phyloP scores from a whole-genome alignment of 1,140 invertebrate species.

The Leptestheria dahalacensis region DNA sequence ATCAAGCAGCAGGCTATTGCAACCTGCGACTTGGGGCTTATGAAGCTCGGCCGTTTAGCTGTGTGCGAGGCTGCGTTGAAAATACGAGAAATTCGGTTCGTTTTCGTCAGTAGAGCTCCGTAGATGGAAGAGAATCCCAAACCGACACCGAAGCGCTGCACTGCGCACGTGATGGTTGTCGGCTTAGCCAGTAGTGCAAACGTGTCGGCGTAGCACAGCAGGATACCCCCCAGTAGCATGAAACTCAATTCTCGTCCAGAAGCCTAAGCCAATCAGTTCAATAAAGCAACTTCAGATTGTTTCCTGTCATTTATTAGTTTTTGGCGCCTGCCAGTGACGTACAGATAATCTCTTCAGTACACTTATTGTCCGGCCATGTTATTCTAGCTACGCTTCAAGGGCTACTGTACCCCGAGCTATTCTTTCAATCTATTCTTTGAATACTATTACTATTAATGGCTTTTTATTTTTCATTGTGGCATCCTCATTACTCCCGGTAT shows the following conservation, averaged over 20 bases:
- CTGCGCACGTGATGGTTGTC: conserved; percentile 32
- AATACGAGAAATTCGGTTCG: conserved; percentile 44
- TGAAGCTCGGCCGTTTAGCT: conserved; percentile 48
- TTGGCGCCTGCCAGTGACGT: no score
- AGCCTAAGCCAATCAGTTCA: conserved; percentile 23
- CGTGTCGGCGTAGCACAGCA: conserved; percentile 34
- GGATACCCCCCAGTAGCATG: conserved; percentile 35
- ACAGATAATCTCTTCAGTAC: no score
- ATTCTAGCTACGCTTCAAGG: no score
- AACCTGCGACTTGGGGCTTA: conserved; percentile 58
- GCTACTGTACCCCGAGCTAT: no score
- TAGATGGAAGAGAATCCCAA: conserved; percentile 44
- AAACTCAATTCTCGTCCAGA: conserved; percentile 43
- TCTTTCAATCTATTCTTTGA: no score
- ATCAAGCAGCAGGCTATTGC: conserved; percentile 47
- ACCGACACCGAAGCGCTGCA: conserved; percentile 41
- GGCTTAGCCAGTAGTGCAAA: conserved; percentile 37
- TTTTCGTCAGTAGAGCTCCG: conserved; percentile 44
- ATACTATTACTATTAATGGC: no score
- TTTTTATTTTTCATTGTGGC: no score
- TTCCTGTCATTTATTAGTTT: no score
- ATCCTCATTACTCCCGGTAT: no score
- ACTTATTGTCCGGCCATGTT: no score
- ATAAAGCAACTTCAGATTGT: no score
- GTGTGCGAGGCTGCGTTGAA: conserved; percentile 45